A percentile compares a stretch with the other conserved stretches of the same genome.
phyloP scores from a whole-genome alignment of 2,888 invertebrate species.

The Stomorhina lunata region DNA sequence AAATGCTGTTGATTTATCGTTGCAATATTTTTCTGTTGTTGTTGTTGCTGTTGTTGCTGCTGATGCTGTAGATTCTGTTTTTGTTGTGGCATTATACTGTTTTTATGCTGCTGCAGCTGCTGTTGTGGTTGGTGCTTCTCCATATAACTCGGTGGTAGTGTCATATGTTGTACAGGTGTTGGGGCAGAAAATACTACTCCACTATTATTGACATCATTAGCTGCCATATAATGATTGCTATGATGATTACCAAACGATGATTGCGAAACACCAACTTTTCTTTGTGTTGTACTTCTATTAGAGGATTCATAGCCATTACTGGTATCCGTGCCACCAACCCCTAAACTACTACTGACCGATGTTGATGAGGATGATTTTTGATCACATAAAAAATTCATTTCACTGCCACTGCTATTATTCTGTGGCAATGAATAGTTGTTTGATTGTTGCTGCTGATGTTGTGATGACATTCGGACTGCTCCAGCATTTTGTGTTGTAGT shows the following conservation, averaged over 20 bases:
- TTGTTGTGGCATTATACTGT: conserved; percentile 19
- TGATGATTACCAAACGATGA: conserved; percentile 48
- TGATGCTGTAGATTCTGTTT: conserved; percentile 5
- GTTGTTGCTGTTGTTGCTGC: conserved; percentile 24
- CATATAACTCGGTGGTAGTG: conserved; percentile 51
- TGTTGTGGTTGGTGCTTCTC: conserved; percentile 29
- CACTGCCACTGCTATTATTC: conserved; percentile 67
- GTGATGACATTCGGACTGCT: conserved; percentile 54
- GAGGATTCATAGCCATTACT: conserved; percentile 60
- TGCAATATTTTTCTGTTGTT: conserved; percentile 6
- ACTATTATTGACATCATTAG: conserved; percentile 36
- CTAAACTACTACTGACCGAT: conserved; percentile 65
- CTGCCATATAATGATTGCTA: conserved; percentile 45
- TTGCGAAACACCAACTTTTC: conserved; percentile 29
- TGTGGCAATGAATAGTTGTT: conserved; percentile 67
- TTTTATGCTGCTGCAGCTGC: conserved; percentile 26
- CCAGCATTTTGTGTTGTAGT: conserved; percentile 55
- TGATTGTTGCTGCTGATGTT: conserved; percentile 55
- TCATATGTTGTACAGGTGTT: conserved; percentile 43
- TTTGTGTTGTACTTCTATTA: conserved; percentile 48
- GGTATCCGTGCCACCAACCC: conserved; percentile 46
- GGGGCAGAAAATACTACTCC: conserved; percentile 36
- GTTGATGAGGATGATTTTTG: conserved; percentile 67
- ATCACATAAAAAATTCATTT: conserved; percentile 67
- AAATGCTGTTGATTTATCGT: conserved; percentile 50